Evolutionary conservation across 2,888 invertebrate species (phyloP), one percentile per base, ranked within the genome.

Genomic region (Ophion costatus): DNA sequence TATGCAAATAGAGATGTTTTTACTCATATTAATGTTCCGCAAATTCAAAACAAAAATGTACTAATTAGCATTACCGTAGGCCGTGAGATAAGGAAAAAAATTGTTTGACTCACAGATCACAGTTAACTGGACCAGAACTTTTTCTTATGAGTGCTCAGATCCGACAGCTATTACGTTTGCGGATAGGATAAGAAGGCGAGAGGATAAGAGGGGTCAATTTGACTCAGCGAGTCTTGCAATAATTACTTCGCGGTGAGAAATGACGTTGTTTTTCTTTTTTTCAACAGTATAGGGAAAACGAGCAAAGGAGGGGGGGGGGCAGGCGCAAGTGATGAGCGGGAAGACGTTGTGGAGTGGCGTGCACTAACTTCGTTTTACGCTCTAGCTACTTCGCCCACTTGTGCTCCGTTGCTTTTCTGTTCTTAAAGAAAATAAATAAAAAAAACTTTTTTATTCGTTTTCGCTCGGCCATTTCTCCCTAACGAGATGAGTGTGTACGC

Each of bases 401-500:
- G 63, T 76, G 76, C 63, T 75, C 69, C 42, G 57, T 29, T 59
- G 76, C 61, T 73, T 73, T 67, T 73, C 42, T 45, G 17, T 76
- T 56, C 76, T 76, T 14, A 20, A 63, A 64, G 4, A 20, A n/a
- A n/a, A 63, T 29, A 2, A 20, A 20, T 56, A 17, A 33, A 42
- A 24, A 17, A 20, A n/a, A 33, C n/a, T 24, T 24, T 24, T 24
- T 24, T 24, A 29, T n/a, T n/a, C n/a, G n/a, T n/a, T n/a, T n/a
- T n/a, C n/a, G 75, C 76, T 64, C 71, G 82, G 79, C 79, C 61
- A 82, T 76, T 82, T 82, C 71, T 71, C 20, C 76, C 67, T 85
- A 85, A 85, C 80, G 76, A 82, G 82, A 82, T 85, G 82, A 80
- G 66, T 42, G 73, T 76, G 51, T 45, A 45, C 14, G 45, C 45